phyloP scores from a whole-genome alignment of 2,797 vertebrate genomes.

The Myiotriccus ornatus region DNA sequence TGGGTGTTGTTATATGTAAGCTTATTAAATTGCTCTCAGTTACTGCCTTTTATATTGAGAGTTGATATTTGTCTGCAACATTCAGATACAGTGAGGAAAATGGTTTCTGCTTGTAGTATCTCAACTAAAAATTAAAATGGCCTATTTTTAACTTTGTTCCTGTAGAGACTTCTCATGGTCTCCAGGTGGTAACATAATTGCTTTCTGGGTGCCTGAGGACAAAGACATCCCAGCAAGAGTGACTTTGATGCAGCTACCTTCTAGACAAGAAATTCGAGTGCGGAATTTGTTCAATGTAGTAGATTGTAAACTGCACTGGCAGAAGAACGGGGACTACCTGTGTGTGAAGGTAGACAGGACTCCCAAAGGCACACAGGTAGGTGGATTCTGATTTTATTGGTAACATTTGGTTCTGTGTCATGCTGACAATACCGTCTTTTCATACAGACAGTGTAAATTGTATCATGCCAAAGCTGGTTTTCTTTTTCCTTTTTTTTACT shows the following conservation, averaged over 20 bases:
- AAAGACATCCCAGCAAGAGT: conserved; percentile 98
- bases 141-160: neutral
- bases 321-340: conserved; percentile 95
- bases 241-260: conserved; percentile 95
- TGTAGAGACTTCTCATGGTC: conserved; percentile 98
- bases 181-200: conserved; percentile 96
- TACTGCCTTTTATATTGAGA: neutral
- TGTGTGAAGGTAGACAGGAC: conserved; percentile 98
- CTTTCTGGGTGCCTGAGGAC: conserved; percentile 98
- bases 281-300: conserved; percentile 97
- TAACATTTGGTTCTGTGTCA: neutral
- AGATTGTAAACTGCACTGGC: conserved; percentile 98
- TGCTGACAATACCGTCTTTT: neutral
- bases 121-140: neutral
- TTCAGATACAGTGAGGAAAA: neutral
- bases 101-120: neutral
- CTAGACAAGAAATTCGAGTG: conserved; percentile 95
- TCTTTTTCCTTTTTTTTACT: neutral
- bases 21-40: neutral
- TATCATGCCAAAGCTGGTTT: neutral
- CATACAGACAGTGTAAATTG: neutral
- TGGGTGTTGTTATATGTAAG: neutral
- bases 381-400: neutral
- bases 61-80: neutral
- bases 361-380: conserved; percentile 93